These are phyloP conservation scores for Anisognathus igniventris DNA, from an alignment of 2,797 vertebrate genomes.

Conservation along the genomic window DNA sequence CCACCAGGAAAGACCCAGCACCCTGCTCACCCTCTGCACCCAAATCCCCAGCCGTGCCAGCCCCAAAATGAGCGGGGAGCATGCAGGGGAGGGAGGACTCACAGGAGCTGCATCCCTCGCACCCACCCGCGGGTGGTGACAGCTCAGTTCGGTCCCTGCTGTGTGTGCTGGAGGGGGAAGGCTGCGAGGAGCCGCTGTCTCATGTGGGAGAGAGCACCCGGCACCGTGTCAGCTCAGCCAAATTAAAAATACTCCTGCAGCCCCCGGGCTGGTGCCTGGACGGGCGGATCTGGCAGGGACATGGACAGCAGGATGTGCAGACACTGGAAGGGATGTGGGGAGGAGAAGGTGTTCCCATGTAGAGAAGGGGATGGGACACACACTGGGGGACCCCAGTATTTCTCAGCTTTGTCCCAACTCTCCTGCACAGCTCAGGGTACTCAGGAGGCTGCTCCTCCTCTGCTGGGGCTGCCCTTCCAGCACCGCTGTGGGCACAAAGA, in stretches of 20 bases:
- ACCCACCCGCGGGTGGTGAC: not conserved
- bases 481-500: not conserved
- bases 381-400: not conserved
- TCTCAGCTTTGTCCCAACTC: not conserved
- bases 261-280: not conserved
- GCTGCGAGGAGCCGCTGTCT: not conserved
- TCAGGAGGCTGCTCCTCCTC: rapidly evolving
- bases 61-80: not conserved
- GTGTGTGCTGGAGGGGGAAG: not conserved
- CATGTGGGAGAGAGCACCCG: not conserved
- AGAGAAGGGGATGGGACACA: not conserved
- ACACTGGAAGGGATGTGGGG: not conserved
- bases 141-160: not conserved
- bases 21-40: not conserved
- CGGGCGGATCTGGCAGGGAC: not conserved
- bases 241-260: not conserved
- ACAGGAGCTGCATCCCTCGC: not conserved
- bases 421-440: not conserved
- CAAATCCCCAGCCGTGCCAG: not conserved
- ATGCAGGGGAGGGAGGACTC: not conserved
- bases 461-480: not conserved
- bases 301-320: not conserved
- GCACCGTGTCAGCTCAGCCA: not conserved
- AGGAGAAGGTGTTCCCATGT: not conserved
- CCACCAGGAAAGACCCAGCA: not conserved